phyloP scores from a whole-genome alignment of 2,888 invertebrate genomes.

The Chloroclysta siterata region DNA sequence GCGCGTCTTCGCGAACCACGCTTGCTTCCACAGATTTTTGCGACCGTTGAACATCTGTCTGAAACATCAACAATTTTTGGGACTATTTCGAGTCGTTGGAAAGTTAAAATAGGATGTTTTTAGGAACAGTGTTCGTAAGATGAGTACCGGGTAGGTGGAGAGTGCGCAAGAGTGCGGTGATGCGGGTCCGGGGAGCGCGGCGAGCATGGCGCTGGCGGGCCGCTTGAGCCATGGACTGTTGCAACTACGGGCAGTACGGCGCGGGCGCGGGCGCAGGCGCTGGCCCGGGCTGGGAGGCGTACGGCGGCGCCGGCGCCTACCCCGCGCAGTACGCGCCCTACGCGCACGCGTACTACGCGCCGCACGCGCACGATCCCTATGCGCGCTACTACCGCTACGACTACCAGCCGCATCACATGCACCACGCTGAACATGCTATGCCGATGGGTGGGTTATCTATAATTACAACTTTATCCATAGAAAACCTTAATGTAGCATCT shows the following conservation, averaged over 20 bases:
- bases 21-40: conserved; percentile 43
- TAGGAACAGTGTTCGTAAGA: conserved; percentile 6
- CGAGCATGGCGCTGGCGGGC: conserved; percentile 64
- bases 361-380: conserved; percentile 77
- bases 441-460: conserved; percentile 70
- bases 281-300: conserved; percentile 53
- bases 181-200: conserved; percentile 58
- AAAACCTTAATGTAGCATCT: too few species aligned
- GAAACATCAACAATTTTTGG: conserved; percentile 30
- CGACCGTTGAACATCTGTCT: conserved; percentile 7
- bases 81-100: not conserved
- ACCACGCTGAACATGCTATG: conserved; percentile 75
- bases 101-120: conserved; percentile 9
- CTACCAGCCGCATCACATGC: conserved; percentile 72
- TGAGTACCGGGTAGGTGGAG: conserved; percentile 41
- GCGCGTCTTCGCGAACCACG: conserved; percentile 63
- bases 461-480: not conserved
- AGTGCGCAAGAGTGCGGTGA: conserved; percentile 50
- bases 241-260: conserved; percentile 82
- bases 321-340: conserved; percentile 62
- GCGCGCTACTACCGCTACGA: conserved; percentile 79
- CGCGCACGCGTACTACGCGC: conserved; percentile 65
- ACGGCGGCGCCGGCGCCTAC: conserved; percentile 58
- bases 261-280: conserved; percentile 58
- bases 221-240: conserved; percentile 81